Percentiles rank a stretch among this genome's conserved stretches.
These are phyloP conservation scores for Eilema griseolum DNA, from an alignment of 2,888 invertebrate species.

Conservation along the genomic window DNA sequence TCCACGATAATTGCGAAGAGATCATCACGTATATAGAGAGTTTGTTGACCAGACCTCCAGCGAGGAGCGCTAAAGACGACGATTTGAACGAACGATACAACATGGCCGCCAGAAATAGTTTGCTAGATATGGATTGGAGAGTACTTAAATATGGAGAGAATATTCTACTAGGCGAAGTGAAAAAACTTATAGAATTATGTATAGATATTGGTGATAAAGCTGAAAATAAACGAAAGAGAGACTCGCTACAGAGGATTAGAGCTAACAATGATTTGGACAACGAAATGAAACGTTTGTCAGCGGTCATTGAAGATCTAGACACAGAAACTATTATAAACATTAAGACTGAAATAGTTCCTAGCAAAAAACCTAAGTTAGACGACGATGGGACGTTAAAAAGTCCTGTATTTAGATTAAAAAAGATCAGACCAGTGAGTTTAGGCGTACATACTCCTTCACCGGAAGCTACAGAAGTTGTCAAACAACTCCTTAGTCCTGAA, in stretches of 20 bases:
- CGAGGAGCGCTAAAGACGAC: constrained; percentile 63
- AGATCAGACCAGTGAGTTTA: constrained; percentile 73
- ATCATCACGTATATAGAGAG: constrained; percentile 77
- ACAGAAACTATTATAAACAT: constrained; percentile 65
- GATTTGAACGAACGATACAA: constrained; percentile 77
- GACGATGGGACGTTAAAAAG: constrained; percentile 64
- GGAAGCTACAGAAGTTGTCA: constrained; percentile 44
- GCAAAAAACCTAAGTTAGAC: constrained; percentile 59
- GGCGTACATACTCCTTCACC: constrained; percentile 50
- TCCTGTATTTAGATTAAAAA: constrained; percentile 76
- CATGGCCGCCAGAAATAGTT: constrained; percentile 74
- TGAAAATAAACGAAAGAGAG: constrained; percentile 68
- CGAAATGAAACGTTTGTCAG: constrained; percentile 81
- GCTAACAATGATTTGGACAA: constrained; percentile 75
- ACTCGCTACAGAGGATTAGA: constrained; percentile 63
- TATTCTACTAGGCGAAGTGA: constrained; percentile 79
- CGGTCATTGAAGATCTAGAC: constrained; percentile 78
- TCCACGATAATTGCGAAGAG: constrained; percentile 81
- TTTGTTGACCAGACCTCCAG: constrained; percentile 62
- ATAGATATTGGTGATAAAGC: constrained; percentile 66
- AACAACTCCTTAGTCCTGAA: constrained; percentile 59
- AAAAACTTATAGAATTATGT: constrained; percentile 74
- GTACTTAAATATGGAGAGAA: constrained; percentile 83
- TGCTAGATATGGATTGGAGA: constrained; percentile 82
- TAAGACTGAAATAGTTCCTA: constrained; percentile 51